Evolutionary conservation across 2,797 vertebrate genomes (phyloP).

Genomic region (Acropternis orthonyx): DNA sequence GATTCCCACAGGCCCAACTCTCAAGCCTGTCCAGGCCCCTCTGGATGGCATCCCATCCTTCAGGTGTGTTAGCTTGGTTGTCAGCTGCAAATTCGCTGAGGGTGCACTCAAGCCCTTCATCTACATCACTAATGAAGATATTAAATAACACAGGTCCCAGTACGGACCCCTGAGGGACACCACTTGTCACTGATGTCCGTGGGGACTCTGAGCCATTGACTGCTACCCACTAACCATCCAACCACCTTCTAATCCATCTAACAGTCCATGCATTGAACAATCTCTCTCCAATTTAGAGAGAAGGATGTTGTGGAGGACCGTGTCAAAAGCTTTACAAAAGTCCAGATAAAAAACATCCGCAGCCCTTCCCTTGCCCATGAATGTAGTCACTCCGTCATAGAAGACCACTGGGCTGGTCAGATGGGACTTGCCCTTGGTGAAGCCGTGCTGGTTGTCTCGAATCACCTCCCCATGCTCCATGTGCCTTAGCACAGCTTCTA

Average conservation of each 20-base stretch:
- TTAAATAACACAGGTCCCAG: neutral
- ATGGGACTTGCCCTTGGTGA: neutral
- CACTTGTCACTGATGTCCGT: neutral
- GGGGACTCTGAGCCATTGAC: neutral
- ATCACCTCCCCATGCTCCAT: neutral
- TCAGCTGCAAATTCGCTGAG: neutral
- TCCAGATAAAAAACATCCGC: neutral
- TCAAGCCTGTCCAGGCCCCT: neutral
- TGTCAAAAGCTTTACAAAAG: neutral
- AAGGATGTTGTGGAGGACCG: neutral
- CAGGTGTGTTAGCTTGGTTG: neutral
- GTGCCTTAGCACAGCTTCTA: neutral
- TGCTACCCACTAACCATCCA: neutral
- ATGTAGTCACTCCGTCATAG: neutral
- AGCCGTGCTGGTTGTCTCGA: fast-evolving
- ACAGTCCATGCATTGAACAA: neutral
- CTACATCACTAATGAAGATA: neutral
- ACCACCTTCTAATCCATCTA: neutral
- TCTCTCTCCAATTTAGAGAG: neutral
- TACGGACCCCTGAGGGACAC: fast-evolving
- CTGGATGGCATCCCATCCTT: neutral
- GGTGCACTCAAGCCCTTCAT: no score
- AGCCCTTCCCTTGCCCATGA: neutral
- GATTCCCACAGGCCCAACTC: neutral
- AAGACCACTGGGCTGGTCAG: neutral